These are phyloP conservation scores for Anguilla anguilla DNA, from an alignment of 2,797 vertebrate genomes.

Conservation along the genomic window DNA sequence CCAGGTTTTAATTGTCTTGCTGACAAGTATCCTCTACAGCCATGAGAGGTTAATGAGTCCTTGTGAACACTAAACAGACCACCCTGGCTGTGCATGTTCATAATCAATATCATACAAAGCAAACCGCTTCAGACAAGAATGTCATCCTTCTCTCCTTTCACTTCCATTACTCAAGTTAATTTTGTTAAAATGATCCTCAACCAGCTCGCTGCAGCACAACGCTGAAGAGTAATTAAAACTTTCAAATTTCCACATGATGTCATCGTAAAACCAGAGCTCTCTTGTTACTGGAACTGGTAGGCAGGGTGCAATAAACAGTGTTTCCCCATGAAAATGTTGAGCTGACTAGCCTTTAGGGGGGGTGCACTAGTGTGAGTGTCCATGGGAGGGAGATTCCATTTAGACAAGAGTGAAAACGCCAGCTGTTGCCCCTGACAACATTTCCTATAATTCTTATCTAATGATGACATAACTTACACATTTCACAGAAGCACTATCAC, in stretches of 20 bases:
- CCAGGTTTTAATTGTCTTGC: neutral
- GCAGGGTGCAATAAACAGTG: neutral
- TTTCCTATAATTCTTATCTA: neutral
- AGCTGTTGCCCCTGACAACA: neutral
- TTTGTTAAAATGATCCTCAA: constrained; percentile 38
- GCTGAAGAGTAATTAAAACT: neutral
- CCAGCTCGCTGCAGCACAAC: neutral
- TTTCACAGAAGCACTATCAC: neutral
- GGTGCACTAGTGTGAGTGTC: neutral
- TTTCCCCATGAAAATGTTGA: neutral
- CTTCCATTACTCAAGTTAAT: constrained; percentile 40
- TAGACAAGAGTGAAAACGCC: neutral
- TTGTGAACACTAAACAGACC: neutral
- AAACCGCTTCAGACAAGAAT: constrained; percentile 47
- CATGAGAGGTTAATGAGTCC: neutral
- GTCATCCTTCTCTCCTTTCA: neutral
- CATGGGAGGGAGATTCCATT: neutral
- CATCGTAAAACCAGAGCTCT: neutral
- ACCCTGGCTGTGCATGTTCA: constrained; percentile 22
- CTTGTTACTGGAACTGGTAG: neutral
- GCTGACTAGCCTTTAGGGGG: too few species aligned
- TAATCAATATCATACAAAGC: constrained; percentile 27
- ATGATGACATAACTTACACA: neutral
- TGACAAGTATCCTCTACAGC: neutral
- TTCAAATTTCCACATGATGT: constrained; percentile 11